Evolutionary conservation across 2,888 invertebrate species (phyloP).

Genomic region (Hartigia nigra): DNA sequence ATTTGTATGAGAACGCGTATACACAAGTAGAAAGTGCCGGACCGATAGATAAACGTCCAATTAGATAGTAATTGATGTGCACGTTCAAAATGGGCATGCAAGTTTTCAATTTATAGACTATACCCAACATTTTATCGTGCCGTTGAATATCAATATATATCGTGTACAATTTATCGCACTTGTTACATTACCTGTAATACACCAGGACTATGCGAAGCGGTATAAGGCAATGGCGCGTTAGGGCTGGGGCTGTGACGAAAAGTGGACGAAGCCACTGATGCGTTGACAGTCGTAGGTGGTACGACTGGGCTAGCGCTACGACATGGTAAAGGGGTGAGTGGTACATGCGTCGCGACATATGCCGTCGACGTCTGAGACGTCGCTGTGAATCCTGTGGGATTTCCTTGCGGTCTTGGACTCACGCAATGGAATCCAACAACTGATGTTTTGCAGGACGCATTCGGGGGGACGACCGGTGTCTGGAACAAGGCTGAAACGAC

Average conservation of each 20-base stretch:
- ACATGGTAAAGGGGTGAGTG: constrained; percentile 55
- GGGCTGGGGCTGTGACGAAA: constrained; percentile 61
- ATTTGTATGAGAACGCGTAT: neutral
- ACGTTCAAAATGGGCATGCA: neutral
- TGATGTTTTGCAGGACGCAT: constrained; percentile 33
- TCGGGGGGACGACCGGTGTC: constrained; percentile 66
- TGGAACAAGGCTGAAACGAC: constrained; percentile 75
- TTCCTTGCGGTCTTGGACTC: constrained; percentile 65
- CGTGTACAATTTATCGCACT: neutral
- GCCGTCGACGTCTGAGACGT: constrained; percentile 71
- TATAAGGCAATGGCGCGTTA: constrained; percentile 50
- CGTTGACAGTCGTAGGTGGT: constrained; percentile 41
- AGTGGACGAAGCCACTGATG: constrained; percentile 51
- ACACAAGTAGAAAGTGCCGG: neutral
- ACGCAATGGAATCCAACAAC: constrained; percentile 57
- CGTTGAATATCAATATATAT: neutral
- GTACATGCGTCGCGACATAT: constrained; percentile 70
- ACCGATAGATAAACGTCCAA: neutral
- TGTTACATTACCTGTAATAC: constrained; percentile 49
- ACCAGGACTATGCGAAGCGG: constrained; percentile 58
- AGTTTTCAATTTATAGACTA: neutral
- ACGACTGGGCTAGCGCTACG: constrained; percentile 58
- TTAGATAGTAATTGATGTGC: neutral
- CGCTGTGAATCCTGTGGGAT: constrained; percentile 65
- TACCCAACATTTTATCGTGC: constrained; percentile 3